These are phyloP conservation scores for Asobara japonica DNA, from an alignment of 1,140 invertebrate species.

Conservation along the genomic window DNA sequence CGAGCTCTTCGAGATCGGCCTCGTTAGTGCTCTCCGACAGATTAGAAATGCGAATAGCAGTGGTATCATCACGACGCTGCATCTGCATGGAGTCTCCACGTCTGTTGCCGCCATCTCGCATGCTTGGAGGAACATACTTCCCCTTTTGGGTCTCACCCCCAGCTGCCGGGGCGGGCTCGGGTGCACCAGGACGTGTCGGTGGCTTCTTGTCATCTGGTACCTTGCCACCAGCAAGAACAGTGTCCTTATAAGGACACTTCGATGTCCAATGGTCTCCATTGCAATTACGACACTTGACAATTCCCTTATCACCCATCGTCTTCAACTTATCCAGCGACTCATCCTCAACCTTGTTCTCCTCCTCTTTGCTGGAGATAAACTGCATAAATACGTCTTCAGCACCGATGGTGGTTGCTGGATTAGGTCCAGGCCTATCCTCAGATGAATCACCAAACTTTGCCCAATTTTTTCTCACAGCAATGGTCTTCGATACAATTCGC, in stretches of 20 bases:
- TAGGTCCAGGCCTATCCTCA: constrained; percentile 92
- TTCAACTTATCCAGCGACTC: constrained; percentile 84
- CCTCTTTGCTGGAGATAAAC: constrained; percentile 87
- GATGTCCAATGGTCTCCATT: constrained; percentile 97
- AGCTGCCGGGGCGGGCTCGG: constrained; percentile 61
- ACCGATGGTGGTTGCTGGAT: constrained; percentile 94
- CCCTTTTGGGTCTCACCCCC: constrained; percentile 62
- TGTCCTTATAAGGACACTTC: constrained; percentile 97
- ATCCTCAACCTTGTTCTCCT: constrained; percentile 86
- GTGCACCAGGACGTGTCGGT: constrained; percentile 41
- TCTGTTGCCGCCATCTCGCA: constrained; percentile 83
- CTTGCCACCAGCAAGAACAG: constrained; percentile 73
- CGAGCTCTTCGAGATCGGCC: constrained; percentile 94
- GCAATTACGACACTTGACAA: constrained; percentile 94
- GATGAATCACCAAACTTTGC: constrained; percentile 92
- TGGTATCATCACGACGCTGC: constrained; percentile 79
- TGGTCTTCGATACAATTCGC: constrained; percentile 89
- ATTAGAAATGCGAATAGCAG: constrained; percentile 96
- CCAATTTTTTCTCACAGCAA: constrained; percentile 93
- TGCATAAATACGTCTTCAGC: constrained; percentile 97
- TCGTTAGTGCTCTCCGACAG: constrained; percentile 96
- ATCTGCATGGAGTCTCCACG: constrained; percentile 78
- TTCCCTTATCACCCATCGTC: constrained; percentile 75
- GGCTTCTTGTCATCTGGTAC: constrained; percentile 62
- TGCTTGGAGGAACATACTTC: constrained; percentile 88